A percentile compares a stretch with the other conserved stretches of the same genome.
Conservation (phyloP, 2,797 vertebrate genomes). For the Bucorvus abyssinicus region DNA sequence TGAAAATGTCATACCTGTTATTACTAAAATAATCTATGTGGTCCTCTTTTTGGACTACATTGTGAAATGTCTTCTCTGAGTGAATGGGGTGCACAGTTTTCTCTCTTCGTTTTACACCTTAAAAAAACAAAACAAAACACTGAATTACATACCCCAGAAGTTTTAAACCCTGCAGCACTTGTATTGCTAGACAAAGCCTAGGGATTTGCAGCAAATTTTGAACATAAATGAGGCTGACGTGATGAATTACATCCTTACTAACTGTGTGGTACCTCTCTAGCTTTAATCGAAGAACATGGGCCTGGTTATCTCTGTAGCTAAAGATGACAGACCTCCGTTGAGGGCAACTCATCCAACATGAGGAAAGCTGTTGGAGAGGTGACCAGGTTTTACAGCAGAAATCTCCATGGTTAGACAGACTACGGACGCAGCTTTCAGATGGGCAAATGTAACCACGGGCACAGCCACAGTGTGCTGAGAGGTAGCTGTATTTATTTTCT, state of each 20-base stretch:
- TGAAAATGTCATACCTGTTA: not conserved
- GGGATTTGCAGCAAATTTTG: not conserved
- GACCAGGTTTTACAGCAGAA: accelerated
- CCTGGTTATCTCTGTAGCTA: not conserved
- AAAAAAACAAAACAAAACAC: not conserved
- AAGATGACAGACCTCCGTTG: not conserved
- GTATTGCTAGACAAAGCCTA: not conserved
- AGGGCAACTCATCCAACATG: not conserved
- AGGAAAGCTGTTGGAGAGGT: not conserved
- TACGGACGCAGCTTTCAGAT: not conserved
- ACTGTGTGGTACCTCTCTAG: not conserved
- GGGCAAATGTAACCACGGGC: not conserved
- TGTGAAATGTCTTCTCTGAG: not conserved
- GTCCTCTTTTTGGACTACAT: not conserved
- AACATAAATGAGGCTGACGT: not conserved
- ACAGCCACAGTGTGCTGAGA: not conserved
- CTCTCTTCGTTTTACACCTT: not conserved
- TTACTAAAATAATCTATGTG: not conserved
- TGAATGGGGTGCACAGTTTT: not conserved
- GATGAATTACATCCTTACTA: not conserved
- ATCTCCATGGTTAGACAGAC: accelerated
- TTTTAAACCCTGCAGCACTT: not conserved
- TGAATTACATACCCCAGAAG: not conserved
- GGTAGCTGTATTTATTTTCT: not conserved
- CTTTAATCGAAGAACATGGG: not conserved